Base-by-base conservation (phyloP, 1,140 invertebrate species). In the Euborellia annulipes region DNA sequence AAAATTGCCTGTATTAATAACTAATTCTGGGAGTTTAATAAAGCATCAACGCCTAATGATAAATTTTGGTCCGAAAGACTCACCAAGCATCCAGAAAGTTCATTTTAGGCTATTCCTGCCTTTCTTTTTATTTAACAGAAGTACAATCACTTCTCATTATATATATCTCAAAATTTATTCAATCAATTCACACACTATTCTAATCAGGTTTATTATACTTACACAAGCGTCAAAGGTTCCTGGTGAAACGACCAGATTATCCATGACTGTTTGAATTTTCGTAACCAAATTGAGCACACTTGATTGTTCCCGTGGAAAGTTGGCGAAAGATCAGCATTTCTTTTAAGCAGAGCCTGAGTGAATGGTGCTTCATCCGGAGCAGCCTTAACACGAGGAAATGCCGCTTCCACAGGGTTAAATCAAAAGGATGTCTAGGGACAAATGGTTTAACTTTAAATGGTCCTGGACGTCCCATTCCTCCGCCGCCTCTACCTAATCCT, bases 221-320 rank as follows among this genome's bases (percentile, higher is more conserved):
- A 97, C 91, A 67, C 91, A 95, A 50, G 90, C 88, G 62, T 93
- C 90, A 67, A 96, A 94, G 52, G 78, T 81, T 9, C 85, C 88
- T 0, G 93, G 91, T 11, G 89, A 82, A 0, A 96, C 80, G 40
- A 94, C 88, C 14, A 97, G 65, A 62, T 89, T 93, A 60, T 96
- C 92, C 34, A 97, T 66, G 32, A 95, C 87, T 30, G 76, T 78
- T 60, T 94, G 88, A 20, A 96, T 75, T 62, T 95, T 94, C 9
- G 87, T 92, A 30, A 96, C 88, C 4, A 97, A 70, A 64, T 87
- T 91, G 17, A 90, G 72, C 42, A 97, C 82, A 0, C 88, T 78
- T 2, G 86, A 81, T 66, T 94, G 87, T 57, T 97, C 92, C 42
- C 79, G 74, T 0, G 88, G 72, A n/a, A n/a, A 1, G 85, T 80